phyloP scores from a whole-genome alignment of 2,888 invertebrate genomes.

The Cheilosia variabilis region DNA sequence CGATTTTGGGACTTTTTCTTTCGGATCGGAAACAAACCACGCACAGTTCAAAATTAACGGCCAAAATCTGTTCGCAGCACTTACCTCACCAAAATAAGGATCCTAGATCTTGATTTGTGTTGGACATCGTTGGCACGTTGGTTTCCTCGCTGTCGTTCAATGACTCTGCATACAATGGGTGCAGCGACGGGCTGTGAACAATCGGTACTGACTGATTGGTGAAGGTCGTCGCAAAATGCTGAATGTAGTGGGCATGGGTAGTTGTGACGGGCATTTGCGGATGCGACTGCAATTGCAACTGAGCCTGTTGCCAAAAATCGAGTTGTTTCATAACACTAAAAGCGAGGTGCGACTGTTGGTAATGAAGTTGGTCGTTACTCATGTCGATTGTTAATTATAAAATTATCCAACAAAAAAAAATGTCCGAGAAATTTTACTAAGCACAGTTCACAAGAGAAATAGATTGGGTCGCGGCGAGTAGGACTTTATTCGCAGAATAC shows the following conservation, averaged over 20 bases:
- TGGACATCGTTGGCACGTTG: conserved; percentile 33
- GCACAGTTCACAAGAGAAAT: too few relatives aligned
- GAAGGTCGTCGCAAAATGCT: conserved; percentile 44
- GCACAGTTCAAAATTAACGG: conserved; percentile 21
- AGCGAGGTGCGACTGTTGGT: conserved; percentile 27
- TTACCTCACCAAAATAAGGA: conserved; percentile 58
- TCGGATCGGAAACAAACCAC: not conserved
- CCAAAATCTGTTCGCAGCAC: conserved; percentile 26
- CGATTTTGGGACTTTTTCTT: not conserved
- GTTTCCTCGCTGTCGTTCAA: conserved; percentile 9
- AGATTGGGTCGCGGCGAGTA: too few relatives aligned
- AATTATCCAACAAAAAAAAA: not conserved
- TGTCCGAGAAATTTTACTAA: not conserved
- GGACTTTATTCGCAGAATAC: too few relatives aligned
- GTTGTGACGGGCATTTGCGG: not conserved
- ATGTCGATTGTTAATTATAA: not conserved
- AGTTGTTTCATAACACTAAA: conserved; percentile 57
- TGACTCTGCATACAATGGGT: conserved; percentile 18
- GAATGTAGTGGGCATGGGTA: conserved; percentile 18
- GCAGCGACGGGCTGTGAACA: conserved; percentile 1
- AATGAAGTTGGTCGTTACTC: conserved; percentile 44
- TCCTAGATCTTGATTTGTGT: conserved; percentile 1
- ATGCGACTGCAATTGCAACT: not conserved
- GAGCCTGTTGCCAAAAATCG: conserved; percentile 40
- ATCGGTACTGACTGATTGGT: conserved; percentile 15